Base-by-base conservation (phyloP, 2,888 invertebrate genomes). In the Lepidonotus clava region DNA sequence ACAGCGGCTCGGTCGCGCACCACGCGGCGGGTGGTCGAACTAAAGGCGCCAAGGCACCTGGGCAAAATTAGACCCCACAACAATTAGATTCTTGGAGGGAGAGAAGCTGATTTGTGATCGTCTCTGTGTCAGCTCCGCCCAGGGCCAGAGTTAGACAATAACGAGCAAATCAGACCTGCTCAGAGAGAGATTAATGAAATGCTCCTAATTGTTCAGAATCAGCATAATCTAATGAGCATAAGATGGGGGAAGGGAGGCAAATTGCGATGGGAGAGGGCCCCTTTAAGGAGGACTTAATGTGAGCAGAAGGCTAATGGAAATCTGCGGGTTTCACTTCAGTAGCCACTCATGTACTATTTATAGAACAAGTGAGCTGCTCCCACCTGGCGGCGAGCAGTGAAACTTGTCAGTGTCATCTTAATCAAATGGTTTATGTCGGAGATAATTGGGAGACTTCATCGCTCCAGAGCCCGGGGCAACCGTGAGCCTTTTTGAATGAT, bases 281-380 rank as follows among this genome's bases (percentile, higher is more conserved):
- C 46, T 46, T 67, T 67, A 67, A 24, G 5, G 8, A 67, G 67
- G 34, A 34, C 18, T 67, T 67, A 67, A 24, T 28, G 8, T 32
- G 67, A n/a, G n/a, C 8, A 34, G 67, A 6, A 34, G 18, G 8
- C 46, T 46, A 46, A 46, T 46, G 46, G 8, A 56, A 32, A 32
- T 67, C 32, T 6, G 6, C 28, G n/a, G 34, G 34, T 67, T 67
- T 67, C 34, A 67, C 34, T 67, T 34, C 5, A 34, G 5, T 34
- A 11, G 8, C 5, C 24, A 34, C 67, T 67, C 67, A 67, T 67
- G 67, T 67, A 11, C 67, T 67, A 67, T 67, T 67, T 67, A 67
- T 67, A 67, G 67, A 28, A 6, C 5, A 8, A 34, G 32, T 28
- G 32, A 11, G 67, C 67, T 32, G 32, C 8, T 34, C 56, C 67